Conservation (phyloP, 2,113 vertebrate genomes). For the Muntiacus muntjak region DNA sequence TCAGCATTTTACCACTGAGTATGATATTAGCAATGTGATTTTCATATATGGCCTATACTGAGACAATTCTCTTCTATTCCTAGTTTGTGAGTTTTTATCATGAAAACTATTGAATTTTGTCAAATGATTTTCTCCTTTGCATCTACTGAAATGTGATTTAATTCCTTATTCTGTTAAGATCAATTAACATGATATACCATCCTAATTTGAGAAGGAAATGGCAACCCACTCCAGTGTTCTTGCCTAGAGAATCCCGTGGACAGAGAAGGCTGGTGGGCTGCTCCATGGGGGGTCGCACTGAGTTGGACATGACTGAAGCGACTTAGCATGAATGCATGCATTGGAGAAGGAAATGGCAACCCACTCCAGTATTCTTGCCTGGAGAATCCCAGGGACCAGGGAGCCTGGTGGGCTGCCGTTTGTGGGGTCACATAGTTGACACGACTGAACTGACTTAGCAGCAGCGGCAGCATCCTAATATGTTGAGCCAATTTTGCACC, state of each 20-base stretch:
- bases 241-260: neutral
- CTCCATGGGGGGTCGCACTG: neutral
- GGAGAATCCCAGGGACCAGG: neutral
- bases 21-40: neutral
- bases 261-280: neutral
- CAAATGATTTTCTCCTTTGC: neutral
- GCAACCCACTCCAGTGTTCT: neutral
- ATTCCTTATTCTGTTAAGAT: neutral
- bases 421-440: neutral
- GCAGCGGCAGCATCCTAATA: neutral
- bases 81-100: neutral
- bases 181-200: neutral
- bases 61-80: neutral
- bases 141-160: neutral
- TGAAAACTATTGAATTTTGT: neutral
- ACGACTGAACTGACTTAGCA: neutral
- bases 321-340: neutral
- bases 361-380: neutral
- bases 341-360: neutral
- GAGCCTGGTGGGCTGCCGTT: fast-evolving
- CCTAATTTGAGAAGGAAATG: neutral
- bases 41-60: neutral
- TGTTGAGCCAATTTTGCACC: neutral
- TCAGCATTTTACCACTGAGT: neutral
- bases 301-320: neutral